Conservation (phyloP, 2,888 invertebrate species). For the Sisyra terminalis region DNA sequence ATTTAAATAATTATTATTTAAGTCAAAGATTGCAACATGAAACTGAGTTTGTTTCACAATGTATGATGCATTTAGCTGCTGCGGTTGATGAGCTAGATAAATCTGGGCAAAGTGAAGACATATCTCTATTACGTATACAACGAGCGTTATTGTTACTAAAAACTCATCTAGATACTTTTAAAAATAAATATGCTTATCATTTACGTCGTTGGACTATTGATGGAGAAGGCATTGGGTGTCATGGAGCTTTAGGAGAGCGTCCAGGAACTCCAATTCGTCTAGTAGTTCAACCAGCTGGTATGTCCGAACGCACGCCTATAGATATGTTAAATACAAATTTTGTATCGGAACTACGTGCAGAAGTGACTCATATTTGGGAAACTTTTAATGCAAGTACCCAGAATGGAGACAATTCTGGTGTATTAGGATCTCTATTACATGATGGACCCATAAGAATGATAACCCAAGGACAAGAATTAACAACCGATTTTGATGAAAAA, state of each 20-base stretch:
- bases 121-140: conserved; percentile 77
- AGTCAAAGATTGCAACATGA: conserved; percentile 80
- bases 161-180: conserved; percentile 78
- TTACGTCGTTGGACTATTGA: conserved; percentile 78
- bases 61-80: conserved; percentile 80
- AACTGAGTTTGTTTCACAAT: conserved; percentile 82
- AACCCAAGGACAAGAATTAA: conserved; percentile 84
- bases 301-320: conserved; percentile 68
- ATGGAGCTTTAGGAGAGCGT: conserved; percentile 41
- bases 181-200: conserved; percentile 65
- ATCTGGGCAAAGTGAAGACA: conserved; percentile 46
- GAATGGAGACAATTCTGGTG: conserved; percentile 16
- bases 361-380: conserved; percentile 95
- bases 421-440: conserved; percentile 48
- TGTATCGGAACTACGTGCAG: conserved; percentile 81
- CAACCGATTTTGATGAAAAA: conserved; percentile 84
- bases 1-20: conserved; percentile 88
- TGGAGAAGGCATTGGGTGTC: conserved; percentile 61
- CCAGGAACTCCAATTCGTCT: conserved; percentile 55
- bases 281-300: conserved; percentile 75
- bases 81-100: conserved; percentile 53
- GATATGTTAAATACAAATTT: conserved; percentile 74
- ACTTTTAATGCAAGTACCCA: not conserved
- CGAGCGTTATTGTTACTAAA: conserved; percentile 73
- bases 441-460: conserved; percentile 84